Evolutionary conservation across 2,113 vertebrate species (phyloP).

Genomic region (Anhinga rufa): DNA sequence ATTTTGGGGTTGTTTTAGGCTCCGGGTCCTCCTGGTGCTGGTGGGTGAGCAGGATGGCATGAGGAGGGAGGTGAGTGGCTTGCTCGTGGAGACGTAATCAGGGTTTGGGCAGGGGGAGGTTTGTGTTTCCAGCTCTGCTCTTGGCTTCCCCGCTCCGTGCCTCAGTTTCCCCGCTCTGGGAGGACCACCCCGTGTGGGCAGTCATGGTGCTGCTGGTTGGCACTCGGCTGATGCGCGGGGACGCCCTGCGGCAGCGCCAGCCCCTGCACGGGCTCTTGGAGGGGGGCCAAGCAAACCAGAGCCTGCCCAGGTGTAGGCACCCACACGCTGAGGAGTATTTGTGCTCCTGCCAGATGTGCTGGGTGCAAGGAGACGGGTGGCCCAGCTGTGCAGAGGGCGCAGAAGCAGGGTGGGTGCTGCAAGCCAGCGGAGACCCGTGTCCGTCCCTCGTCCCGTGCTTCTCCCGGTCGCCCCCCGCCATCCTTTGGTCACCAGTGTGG

Average conservation of each 20-base stretch:
- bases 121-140: not conserved
- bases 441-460: rapidly evolving
- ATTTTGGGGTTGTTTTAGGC: not conserved
- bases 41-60: not conserved
- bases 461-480: rapidly evolving
- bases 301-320: not conserved
- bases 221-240: rapidly evolving
- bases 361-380: not conserved
- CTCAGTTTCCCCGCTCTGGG: not conserved
- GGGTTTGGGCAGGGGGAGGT: not conserved
- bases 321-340: rapidly evolving
- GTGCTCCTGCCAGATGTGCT: not conserved
- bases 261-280: rapidly evolving
- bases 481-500: not conserved
- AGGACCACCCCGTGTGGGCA: not conserved
- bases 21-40: not conserved
- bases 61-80: not conserved
- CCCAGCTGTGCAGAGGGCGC: not conserved
- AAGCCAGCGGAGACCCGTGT: not conserved
- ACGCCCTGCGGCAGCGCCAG: too few species aligned
- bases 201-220: not conserved
- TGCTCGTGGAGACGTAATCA: rapidly evolving
- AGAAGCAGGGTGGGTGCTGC: not conserved
- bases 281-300: rapidly evolving
- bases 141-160: not conserved